These are phyloP conservation scores for Ondatra zibethicus DNA, from an alignment of 2,113 vertebrate genomes.

Conservation along the genomic window DNA sequence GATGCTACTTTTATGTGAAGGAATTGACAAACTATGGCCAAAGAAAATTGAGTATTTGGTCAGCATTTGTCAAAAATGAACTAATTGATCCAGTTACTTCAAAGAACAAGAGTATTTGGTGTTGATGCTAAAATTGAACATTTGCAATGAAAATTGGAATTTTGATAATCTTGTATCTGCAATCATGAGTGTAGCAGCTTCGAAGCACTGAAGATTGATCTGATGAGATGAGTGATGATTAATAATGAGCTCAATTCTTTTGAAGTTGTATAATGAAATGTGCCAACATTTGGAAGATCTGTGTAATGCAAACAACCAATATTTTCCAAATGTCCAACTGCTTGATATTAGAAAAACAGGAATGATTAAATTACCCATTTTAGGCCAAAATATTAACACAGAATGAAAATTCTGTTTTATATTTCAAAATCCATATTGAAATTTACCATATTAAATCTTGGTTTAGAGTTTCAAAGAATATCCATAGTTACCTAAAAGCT, in stretches of 20 bases:
- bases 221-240: slow-evolving; percentile 51
- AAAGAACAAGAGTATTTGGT: slow-evolving; percentile 34
- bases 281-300: slow-evolving; percentile 45
- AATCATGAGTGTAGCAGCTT: slow-evolving; percentile 3
- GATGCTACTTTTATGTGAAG: slow-evolving; percentile 56
- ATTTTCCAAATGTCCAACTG: slow-evolving; percentile 44
- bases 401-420: slow-evolving; percentile 33
- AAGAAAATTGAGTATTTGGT: slow-evolving; percentile 8
- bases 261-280: slow-evolving; percentile 29
- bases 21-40: slow-evolving; percentile 46
- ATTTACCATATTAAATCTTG: slow-evolving; percentile 28
- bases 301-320: slow-evolving; percentile 46
- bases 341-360: slow-evolving; percentile 27
- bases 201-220: slow-evolving; percentile 1
- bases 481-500: slow-evolving; percentile 14
- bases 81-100: not conserved
- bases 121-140: slow-evolving; percentile 39
- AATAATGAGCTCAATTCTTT: slow-evolving; percentile 53
- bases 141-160: slow-evolving; percentile 54
- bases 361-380: slow-evolving; percentile 48
- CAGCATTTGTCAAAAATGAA: slow-evolving; percentile 55
- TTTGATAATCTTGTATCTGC: slow-evolving; percentile 36
- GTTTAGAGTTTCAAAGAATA: slow-evolving; percentile 59
- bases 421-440: slow-evolving; percentile 43
- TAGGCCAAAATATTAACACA: slow-evolving; percentile 42